A percentile compares a stretch with the other conserved stretches of the same genome.
Conservation (phyloP, 2,888 invertebrate genomes). For the Rhamphomyia laevipes region DNA sequence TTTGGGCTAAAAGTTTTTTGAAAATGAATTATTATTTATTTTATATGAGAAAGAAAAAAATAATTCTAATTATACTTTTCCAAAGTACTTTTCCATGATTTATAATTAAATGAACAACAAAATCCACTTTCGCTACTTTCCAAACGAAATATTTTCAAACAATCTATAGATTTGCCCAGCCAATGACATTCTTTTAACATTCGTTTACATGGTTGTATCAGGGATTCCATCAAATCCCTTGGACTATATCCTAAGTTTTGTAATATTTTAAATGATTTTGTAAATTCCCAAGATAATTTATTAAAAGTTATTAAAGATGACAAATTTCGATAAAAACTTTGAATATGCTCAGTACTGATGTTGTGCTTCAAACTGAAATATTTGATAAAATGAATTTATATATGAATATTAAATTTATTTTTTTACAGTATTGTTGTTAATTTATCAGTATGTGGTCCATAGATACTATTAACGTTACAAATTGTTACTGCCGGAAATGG, state of each 20-base stretch:
- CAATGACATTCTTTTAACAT: constrained; percentile 25
- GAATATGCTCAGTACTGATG: neutral
- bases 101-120: constrained; percentile 32
- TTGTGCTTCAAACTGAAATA: neutral
- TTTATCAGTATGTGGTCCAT: constrained; percentile 37
- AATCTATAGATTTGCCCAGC: constrained; percentile 23
- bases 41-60: neutral
- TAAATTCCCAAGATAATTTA: constrained; percentile 14
- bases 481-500: constrained; percentile 54
- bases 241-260: constrained; percentile 19
- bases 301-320: constrained; percentile 6
- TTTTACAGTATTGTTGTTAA: constrained; percentile 44
- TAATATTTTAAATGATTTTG: constrained; percentile 18
- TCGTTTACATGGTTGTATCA: constrained; percentile 29
- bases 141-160: constrained; percentile 24
- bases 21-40: too few species aligned
- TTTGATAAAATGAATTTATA: neutral
- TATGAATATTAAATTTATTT: neutral
- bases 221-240: constrained; percentile 26
- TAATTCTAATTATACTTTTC: constrained; percentile 13
- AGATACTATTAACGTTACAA: constrained; percentile 49
- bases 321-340: constrained; percentile 6
- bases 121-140: constrained; percentile 27
- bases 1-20: too few species aligned
- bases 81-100: constrained; percentile 15